Conservation (phyloP, 2,888 invertebrate species). For the Mellilla xanthometata region DNA sequence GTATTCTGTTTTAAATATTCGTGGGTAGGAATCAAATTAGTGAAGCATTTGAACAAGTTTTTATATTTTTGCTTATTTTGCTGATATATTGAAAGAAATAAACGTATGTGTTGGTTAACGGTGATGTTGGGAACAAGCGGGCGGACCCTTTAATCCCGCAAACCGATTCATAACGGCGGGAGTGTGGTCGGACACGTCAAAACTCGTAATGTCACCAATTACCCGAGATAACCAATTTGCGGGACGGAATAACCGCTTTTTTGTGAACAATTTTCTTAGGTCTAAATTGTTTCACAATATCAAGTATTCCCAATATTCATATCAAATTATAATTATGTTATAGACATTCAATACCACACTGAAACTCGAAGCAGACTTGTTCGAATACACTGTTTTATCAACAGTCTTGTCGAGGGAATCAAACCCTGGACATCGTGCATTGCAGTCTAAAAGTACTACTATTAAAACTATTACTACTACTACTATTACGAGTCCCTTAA, state of each 20-base stretch:
- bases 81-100: slow-evolving; percentile 7
- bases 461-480: too few relatives aligned
- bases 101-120: neutral
- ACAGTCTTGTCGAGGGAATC: too few relatives aligned
- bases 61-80: neutral
- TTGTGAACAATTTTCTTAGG: neutral
- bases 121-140: slow-evolving; percentile 16
- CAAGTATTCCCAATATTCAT: too few relatives aligned
- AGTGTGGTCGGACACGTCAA: slow-evolving; percentile 38
- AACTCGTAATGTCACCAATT: slow-evolving; percentile 54
- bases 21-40: neutral
- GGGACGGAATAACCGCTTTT: slow-evolving; percentile 4
- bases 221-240: slow-evolving; percentile 42
- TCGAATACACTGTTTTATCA: too few relatives aligned
- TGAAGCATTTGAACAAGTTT: neutral
- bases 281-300: too few relatives aligned
- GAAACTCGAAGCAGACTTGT: too few relatives aligned
- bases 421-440: too few relatives aligned
- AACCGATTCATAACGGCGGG: slow-evolving; percentile 32
- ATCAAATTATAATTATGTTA: too few relatives aligned
- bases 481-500: too few relatives aligned
- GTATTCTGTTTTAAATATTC: neutral
- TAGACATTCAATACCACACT: too few relatives aligned
- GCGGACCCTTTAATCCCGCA: slow-evolving; percentile 30
- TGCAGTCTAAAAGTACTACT: too few relatives aligned